Evolutionary conservation across 2,113 vertebrate species (phyloP), one percentile per base, ranked within the genome.

Genomic region (Sebastes schlegelii): DNA sequence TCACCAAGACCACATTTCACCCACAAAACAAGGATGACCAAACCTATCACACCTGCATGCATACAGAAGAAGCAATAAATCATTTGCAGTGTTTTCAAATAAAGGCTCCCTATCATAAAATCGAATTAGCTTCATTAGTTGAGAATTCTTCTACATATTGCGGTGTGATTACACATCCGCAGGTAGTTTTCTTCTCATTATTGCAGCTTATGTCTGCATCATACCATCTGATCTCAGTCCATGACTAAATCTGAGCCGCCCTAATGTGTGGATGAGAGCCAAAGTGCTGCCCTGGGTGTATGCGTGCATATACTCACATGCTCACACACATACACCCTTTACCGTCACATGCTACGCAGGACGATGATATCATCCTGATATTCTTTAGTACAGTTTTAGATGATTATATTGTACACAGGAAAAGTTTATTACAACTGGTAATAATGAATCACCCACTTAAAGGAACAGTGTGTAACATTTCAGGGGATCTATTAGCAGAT

Each of bases 121-220:
- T 90, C 68, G 17, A 54, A 83, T 84, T 19, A 74, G 2, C 5
- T 61, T 69, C 48, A 69, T 86, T 71, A 82, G 84, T 75, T 46
- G 55, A 21, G n/a, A 13, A 45, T 75, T 54, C 52, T 40, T 86
- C 3, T 9, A 34, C 34, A 2, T n/a, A 12, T 51, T 54, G 62
- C 40, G 11, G 23, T 45, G 34, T 80, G 67, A 89, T 90, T 82
- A 80, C 64, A 89, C 72, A 60, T 85, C 91, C 84, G 81, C 80
- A 61, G 90, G 88, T 77, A 72, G 16, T 77, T 65, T 34, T 90
- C 74, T 68, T 63, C 83, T 86, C 74, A 73, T 91, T 90, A 85
- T n/a, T 78, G 64, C 73, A 87, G 77, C 64, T 52, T 12, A 10
- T 21, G 17, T 74, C 58, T 76, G 66, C 55, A 64, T 83, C 77